Percentiles rank a stretch among this genome's conserved stretches.
Conservation (phyloP, 2,888 invertebrate species). For the Odontothrips loti region DNA sequence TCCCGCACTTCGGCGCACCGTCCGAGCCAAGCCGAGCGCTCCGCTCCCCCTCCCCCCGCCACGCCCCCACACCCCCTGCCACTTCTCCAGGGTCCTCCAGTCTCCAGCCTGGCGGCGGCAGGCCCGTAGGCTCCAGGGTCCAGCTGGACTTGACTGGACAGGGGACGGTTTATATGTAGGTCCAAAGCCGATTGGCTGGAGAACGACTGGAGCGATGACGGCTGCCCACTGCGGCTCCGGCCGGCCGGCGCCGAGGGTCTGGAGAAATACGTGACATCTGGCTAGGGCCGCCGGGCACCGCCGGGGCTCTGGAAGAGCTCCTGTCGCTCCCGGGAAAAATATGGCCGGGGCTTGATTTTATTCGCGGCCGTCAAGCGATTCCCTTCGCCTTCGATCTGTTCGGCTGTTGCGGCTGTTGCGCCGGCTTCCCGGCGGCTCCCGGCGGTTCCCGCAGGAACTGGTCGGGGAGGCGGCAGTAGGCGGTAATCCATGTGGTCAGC, state of each 20-base stretch:
- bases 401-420: too few species aligned
- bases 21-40: background rate
- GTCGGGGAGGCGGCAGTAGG: too few species aligned
- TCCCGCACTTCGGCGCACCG: background rate
- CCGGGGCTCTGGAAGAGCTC: background rate
- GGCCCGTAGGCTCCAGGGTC: background rate
- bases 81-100: background rate
- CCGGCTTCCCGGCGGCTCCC: too few species aligned
- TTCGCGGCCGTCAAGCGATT: too few species aligned
- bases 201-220: background rate
- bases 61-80: background rate
- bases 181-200: background rate
- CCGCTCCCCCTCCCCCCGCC: background rate
- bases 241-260: background rate
- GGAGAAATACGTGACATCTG: background rate
- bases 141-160: constrained; percentile 5
- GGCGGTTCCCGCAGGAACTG: too few species aligned
- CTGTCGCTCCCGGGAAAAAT: too few species aligned
- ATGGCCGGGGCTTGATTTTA: too few species aligned
- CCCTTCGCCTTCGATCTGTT: too few species aligned
- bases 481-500: too few species aligned
- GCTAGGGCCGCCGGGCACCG: background rate
- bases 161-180: background rate
- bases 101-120: background rate
- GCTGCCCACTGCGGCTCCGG: background rate